Conservation (phyloP, 2,113 vertebrate species). For the Motacilla alba region DNA sequence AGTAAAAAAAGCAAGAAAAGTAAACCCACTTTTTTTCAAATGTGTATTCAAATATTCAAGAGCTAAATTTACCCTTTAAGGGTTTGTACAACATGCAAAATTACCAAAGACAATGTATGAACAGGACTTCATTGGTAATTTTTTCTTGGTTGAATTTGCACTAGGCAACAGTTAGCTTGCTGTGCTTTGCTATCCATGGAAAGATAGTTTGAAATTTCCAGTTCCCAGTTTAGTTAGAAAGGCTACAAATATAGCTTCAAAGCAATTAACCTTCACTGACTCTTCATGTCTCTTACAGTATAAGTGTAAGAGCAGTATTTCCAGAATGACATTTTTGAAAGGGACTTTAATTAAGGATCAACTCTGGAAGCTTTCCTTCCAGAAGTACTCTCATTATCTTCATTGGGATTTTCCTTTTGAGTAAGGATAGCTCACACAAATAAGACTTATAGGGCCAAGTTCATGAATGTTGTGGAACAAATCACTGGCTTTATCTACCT, state of each 20-base stretch:
- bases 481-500: background rate
- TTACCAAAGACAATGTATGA: background rate
- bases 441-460: background rate
- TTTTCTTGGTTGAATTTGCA: constrained; percentile 34
- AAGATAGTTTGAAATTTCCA: constrained; percentile 17
- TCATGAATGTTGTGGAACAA: background rate
- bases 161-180: constrained; percentile 32
- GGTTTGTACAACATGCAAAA: background rate
- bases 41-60: background rate
- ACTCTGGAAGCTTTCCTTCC: background rate
- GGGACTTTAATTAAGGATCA: constrained; percentile 1
- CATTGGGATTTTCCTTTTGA: background rate
- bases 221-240: constrained; percentile 55
- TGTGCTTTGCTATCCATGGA: background rate
- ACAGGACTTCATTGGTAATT: constrained; percentile 1
- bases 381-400: background rate
- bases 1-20: background rate
- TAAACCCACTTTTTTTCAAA: background rate
- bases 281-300: background rate
- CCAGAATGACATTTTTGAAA: background rate
- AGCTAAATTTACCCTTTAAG: background rate
- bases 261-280: constrained; percentile 36
- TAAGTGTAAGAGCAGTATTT: background rate
- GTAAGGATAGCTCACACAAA: background rate
- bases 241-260: constrained; percentile 39